Evolutionary conservation across 2,113 vertebrate species (phyloP).

Genomic region (Microtus oregoni): DNA sequence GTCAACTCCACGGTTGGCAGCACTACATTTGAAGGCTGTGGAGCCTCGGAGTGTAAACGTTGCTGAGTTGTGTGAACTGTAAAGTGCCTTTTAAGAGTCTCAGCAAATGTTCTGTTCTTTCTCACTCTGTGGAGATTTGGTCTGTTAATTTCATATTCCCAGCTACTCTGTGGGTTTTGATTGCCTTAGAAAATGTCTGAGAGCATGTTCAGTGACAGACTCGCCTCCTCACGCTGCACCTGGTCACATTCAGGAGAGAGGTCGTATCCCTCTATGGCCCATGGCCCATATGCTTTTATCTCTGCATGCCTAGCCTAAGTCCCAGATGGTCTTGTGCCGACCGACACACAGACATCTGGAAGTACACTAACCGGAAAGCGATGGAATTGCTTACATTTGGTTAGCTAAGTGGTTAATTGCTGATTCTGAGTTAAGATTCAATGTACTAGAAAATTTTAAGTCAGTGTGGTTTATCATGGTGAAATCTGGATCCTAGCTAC

Average conservation of each 20-base stretch:
- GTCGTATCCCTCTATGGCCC: background rate
- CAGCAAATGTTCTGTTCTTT: background rate
- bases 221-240: background rate
- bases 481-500: background rate
- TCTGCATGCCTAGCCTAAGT: background rate
- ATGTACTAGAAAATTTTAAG: slow-evolving; percentile 24
- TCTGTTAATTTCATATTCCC: background rate
- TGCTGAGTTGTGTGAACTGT: background rate
- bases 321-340: background rate
- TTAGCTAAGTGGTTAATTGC: slow-evolving; percentile 39
- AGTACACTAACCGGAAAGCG: background rate
- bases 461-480: background rate
- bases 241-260: slow-evolving; percentile 10
- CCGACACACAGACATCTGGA: background rate
- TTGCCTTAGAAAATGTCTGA: slow-evolving; percentile 27
- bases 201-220: background rate
- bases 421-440: slow-evolving; percentile 7
- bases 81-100: background rate
- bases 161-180: background rate
- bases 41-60: background rate
- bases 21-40: background rate
- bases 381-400: background rate
- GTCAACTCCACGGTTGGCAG: background rate
- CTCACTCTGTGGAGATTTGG: background rate
- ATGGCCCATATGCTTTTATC: background rate